phyloP scores from a whole-genome alignment of 2,888 invertebrate species.

The Macaria liturata region DNA sequence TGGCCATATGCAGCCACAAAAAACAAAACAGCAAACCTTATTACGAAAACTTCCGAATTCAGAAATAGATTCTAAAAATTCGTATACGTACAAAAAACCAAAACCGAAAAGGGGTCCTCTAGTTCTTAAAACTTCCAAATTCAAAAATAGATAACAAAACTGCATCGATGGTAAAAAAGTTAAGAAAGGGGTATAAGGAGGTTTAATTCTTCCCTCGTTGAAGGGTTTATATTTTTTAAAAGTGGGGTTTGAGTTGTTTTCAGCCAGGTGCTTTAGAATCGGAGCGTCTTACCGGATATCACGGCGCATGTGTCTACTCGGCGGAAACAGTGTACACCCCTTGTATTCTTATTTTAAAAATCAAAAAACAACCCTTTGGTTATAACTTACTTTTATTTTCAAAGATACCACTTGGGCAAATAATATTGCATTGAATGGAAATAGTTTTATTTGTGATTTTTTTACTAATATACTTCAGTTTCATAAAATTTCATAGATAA shows the following conservation, averaged over 20 bases:
- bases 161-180: constrained; percentile 22
- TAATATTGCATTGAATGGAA: too few species aligned
- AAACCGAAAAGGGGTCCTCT: constrained; percentile 22
- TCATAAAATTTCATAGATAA: too few species aligned
- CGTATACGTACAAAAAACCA: constrained; percentile 21
- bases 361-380: constrained; percentile 56
- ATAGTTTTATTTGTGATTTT: too few species aligned
- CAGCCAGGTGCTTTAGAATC: constrained; percentile 72
- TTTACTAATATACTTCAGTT: too few species aligned
- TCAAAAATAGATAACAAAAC: constrained; percentile 11
- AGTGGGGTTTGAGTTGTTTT: constrained; percentile 56
- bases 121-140: constrained; percentile 7
- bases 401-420: constrained; percentile 13
- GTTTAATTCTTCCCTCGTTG: constrained; percentile 53
- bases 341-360: constrained; percentile 56
- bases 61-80: constrained; percentile 13
- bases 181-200: constrained; percentile 57
- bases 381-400: constrained; percentile 34
- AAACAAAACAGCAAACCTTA: constrained; percentile 45
- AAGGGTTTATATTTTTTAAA: constrained; percentile 68
- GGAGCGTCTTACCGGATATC: constrained; percentile 78
- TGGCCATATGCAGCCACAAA: constrained; percentile 69
- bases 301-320: constrained; percentile 72
- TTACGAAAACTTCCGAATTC: constrained; percentile 6
- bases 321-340: constrained; percentile 71